A percentile compares a stretch with the other conserved stretches of the same genome.
phyloP scores from a whole-genome alignment of 2,113 vertebrate genomes.

The Ascaphus truei region DNA sequence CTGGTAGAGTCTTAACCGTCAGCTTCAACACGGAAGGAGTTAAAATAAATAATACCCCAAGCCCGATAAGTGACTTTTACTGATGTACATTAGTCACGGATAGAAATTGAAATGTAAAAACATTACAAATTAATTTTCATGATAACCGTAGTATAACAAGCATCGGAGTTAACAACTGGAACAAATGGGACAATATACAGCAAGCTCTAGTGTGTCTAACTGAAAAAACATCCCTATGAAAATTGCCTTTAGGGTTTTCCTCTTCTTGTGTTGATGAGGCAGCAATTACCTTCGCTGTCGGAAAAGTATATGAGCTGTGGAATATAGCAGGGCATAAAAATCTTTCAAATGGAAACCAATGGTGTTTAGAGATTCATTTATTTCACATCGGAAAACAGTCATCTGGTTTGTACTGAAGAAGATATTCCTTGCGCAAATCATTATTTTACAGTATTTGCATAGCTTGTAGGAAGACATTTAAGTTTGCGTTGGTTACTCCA shows the following conservation, averaged over 20 bases:
- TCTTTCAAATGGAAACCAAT: conserved; percentile 38
- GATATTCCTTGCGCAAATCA: conserved; percentile 11
- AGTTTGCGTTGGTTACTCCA: neutral
- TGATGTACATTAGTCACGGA: conserved; percentile 21
- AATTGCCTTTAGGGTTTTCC: conserved; percentile 30
- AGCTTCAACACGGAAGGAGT: no score
- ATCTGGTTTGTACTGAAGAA: conserved; percentile 21
- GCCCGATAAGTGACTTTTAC: neutral
- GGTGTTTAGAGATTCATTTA: neutral
- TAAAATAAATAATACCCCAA: no score
- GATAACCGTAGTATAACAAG: conserved; percentile 31
- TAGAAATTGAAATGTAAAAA: conserved; percentile 30
- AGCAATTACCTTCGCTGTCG: conserved; percentile 27
- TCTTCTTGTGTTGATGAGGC: conserved; percentile 22
- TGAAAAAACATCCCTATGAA: conserved; percentile 4
- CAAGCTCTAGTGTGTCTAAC: conserved; percentile 22
- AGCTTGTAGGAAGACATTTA: neutral
- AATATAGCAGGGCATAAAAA: neutral
- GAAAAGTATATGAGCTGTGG: conserved; percentile 26
- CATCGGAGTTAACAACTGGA: conserved; percentile 37
- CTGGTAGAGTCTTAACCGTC: no score
- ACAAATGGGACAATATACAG: conserved; percentile 37
- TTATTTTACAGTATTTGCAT: conserved; percentile 20
- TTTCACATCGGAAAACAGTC: neutral
- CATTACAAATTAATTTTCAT: conserved; percentile 34